Base-by-base conservation (phyloP, 1,140 invertebrate species). In the Lucilia sericata region DNA sequence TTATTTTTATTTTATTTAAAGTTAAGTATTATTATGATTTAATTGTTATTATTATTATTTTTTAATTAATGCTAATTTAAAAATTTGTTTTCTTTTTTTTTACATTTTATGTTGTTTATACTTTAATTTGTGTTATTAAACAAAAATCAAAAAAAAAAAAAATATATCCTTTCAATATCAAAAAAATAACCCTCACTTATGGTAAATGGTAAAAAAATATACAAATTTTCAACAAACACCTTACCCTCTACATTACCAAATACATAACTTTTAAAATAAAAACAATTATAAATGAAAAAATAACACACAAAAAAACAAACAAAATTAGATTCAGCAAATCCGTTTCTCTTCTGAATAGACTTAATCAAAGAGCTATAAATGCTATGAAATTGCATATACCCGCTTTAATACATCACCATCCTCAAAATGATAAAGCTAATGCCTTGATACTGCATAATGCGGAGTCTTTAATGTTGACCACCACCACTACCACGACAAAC, bases 261-360 rank as follows among this genome's bases (percentile, higher is more conserved):
- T 30, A 30, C 25, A 30, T 30, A 2, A 30, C 25, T n/a, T n/a
- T n/a, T n/a, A n/a, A n/a, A n/a, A n/a, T 9, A 80, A 47, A 49
- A 2, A 19, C 42, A 49, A 80, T 49, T 21, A 8, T 10, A 76
- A 76, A 34, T 8, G 0, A 10, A 42, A 42, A 42, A 42, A 42
- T 36, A 84, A 86, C 83, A 83, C 81, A 82, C n/a, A 30, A 30
- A 30, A 30, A 76, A 36, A 83, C 42, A 76, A 74, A 51, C 25
- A 13, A 55, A 51, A 88, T 89, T 86, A 88, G 89, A 85, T 91
- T 91, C 88, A 90, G 88, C 88, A 91, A 91, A 91, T 90, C 89
- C 87, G 87, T 90, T 91, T 91, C 89, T 90, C 88, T 91, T 87
- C 88, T 91, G 85, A 91, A 89, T 88, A 91, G 88, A 89, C 87